These are phyloP conservation scores for zebrafish (Danio rerio) DNA, from an alignment of 2,113 vertebrate species.

Conservation along the genomic window DNA sequence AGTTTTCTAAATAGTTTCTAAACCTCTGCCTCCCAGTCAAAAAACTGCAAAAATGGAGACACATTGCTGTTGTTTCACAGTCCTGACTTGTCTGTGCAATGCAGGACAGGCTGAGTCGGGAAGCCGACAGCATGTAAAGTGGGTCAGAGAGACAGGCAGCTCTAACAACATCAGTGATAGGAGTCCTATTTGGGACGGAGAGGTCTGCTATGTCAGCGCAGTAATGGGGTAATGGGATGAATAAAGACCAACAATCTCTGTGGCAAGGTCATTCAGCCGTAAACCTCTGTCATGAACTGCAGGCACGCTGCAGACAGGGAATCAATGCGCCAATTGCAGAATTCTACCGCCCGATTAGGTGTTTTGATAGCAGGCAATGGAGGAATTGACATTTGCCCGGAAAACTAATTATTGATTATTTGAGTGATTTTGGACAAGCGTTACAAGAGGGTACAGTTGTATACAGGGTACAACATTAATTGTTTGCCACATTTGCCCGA, in stretches of 20 bases:
- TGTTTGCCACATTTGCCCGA: not conserved
- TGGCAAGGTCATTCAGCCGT: constrained; percentile 53
- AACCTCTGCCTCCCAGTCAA: not conserved
- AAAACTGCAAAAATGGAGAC: not conserved
- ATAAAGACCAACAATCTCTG: constrained; percentile 55
- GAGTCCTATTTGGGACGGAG: constrained; percentile 50
- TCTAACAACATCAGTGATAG: constrained; percentile 20
- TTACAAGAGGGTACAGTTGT: constrained; percentile 3
- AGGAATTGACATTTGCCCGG: constrained; percentile 44
- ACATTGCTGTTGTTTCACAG: not conserved
- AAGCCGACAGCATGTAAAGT: constrained; percentile 47
- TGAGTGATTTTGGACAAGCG: constrained; percentile 11
- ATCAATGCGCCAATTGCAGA: constrained; percentile 31
- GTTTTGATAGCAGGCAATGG: constrained; percentile 42
- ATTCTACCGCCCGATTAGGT: constrained; percentile 37
- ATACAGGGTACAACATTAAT: not conserved
- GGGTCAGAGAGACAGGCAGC: constrained; percentile 43
- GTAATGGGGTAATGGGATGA: constrained; percentile 62
- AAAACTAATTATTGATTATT: constrained; percentile 44
- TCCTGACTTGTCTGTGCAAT: not conserved
- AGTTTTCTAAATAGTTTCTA: not conserved
- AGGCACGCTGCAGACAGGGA: constrained; percentile 33
- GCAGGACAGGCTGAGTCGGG: not conserved
- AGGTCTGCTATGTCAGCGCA: constrained; percentile 46
- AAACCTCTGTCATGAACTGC: constrained; percentile 50